Evolutionary conservation across 2,797 vertebrate genomes (phyloP).

Genomic region (Rallus crepitans): DNA sequence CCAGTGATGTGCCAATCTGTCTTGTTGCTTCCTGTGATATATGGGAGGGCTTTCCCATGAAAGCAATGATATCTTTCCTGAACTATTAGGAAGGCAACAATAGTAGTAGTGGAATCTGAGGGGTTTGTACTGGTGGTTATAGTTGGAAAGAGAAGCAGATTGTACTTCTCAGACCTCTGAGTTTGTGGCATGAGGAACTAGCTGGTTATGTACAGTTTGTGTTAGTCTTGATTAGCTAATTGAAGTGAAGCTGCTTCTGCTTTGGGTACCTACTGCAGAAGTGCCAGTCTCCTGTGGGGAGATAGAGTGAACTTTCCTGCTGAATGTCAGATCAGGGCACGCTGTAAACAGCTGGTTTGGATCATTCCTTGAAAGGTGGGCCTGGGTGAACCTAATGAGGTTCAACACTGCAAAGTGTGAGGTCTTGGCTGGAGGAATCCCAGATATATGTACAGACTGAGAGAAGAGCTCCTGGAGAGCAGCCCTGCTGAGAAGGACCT

Average conservation of each 20-base stretch:
- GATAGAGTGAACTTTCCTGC: background rate
- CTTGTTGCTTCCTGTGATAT: background rate
- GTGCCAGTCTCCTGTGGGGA: rapidly evolving
- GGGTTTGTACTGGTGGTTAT: background rate
- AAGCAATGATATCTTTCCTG: background rate
- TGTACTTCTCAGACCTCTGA: background rate
- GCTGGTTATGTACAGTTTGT: background rate
- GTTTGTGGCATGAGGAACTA: background rate
- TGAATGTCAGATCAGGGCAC: rapidly evolving
- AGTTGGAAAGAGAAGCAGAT: background rate
- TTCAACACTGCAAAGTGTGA: too few relatives aligned
- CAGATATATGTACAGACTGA: too few relatives aligned
- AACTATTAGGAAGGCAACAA: background rate
- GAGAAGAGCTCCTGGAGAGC: too few relatives aligned
- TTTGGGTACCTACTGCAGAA: background rate
- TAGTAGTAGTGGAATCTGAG: background rate
- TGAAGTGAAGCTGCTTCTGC: background rate
- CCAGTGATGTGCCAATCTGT: background rate
- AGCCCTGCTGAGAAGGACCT: too few relatives aligned
- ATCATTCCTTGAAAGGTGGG: background rate
- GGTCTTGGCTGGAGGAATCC: too few relatives aligned
- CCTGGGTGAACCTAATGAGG: too few relatives aligned
- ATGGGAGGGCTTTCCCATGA: background rate
- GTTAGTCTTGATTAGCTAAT: background rate
- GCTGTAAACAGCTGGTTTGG: background rate